phyloP scores from a whole-genome alignment of 2,888 invertebrate genomes.

The Meiosimyza decipiens region DNA sequence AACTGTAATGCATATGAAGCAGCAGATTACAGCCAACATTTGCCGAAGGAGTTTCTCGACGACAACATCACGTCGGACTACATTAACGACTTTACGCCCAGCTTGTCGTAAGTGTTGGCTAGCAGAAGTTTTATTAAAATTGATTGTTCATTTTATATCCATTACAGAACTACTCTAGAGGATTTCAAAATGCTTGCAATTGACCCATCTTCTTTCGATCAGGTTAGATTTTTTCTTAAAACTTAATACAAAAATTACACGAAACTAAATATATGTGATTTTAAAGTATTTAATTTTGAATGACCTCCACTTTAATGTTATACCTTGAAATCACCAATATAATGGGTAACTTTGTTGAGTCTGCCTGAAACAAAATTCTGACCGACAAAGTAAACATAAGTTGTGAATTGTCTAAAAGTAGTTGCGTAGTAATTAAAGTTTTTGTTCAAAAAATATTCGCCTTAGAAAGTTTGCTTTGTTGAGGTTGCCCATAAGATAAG shows the following conservation, averaged over 20 bases:
- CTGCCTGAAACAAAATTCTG: no score
- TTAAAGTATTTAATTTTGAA: no score
- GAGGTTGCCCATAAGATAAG: no score
- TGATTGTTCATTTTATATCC: neutral
- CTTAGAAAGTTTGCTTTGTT: no score
- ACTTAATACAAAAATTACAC: neutral
- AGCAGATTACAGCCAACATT: conserved; percentile 54
- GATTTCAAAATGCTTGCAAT: no score
- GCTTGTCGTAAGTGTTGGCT: conserved; percentile 43
- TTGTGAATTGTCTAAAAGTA: no score
- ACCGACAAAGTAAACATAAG: no score
- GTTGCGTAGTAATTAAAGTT: no score
- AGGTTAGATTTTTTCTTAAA: conserved; percentile 8
- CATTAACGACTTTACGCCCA: conserved; percentile 48
- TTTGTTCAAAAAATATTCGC: no score
- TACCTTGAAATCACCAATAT: no score
- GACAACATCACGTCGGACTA: conserved; percentile 50
- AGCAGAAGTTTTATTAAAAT: neutral
- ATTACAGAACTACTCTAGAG: conserved; percentile 5
- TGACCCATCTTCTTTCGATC: neutral
- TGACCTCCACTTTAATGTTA: no score
- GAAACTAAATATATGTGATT: neutral
- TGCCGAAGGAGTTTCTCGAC: conserved; percentile 56
- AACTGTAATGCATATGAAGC: conserved; percentile 64
- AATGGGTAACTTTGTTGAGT: no score